A percentile compares a stretch with the other conserved stretches of the same genome.
These are phyloP conservation scores for Phylloscopus collybita DNA, from an alignment of 2,797 vertebrate genomes.

Conservation along the genomic window DNA sequence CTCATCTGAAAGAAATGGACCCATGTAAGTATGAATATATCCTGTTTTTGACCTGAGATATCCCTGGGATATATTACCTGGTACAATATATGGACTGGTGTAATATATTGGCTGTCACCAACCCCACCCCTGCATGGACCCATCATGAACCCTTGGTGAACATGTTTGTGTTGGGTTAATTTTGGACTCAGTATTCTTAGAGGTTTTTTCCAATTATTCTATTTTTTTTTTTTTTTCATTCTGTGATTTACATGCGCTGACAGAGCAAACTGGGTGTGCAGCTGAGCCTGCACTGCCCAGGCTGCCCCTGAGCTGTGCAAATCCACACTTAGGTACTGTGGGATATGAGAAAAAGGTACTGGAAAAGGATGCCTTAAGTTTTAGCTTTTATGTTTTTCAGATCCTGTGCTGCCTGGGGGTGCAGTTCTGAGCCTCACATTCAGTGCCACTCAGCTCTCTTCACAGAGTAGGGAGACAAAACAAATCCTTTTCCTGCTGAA, in stretches of 20 bases:
- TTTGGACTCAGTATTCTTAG: not conserved
- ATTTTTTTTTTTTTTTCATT: not conserved
- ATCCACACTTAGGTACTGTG: not conserved
- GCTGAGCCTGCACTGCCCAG: not conserved
- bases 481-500: no score
- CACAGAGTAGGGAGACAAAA: no score
- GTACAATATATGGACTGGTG: not conserved
- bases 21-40: not conserved
- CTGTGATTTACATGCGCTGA: not conserved
- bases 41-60: not conserved
- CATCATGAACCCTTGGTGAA: accelerated
- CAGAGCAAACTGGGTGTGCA: accelerated
- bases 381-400: no score
- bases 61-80: not conserved
- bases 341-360: not conserved
- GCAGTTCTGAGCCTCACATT: no score
- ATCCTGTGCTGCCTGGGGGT: no score
- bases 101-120: not conserved
- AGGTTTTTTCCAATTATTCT: not conserved
- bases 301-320: not conserved
- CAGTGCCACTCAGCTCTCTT: no score
- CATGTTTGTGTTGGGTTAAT: not conserved
- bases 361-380: not conserved
- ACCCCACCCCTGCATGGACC: accelerated
- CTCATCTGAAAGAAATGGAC: not conserved